These are phyloP conservation scores for Salticus scenicus DNA, from an alignment of 2,888 invertebrate species.

Conservation along the genomic window DNA sequence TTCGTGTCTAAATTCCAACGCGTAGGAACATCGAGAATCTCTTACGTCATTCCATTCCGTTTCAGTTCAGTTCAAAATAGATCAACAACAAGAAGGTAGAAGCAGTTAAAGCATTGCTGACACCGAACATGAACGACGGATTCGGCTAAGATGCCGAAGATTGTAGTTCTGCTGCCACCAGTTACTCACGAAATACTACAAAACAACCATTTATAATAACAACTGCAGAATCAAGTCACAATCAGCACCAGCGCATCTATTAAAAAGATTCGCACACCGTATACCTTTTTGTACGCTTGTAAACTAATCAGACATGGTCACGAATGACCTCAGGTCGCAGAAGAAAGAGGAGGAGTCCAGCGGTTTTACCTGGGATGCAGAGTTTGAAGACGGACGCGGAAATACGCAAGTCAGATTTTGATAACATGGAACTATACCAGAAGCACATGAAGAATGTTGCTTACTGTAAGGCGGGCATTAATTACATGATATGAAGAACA, in stretches of 20 bases:
- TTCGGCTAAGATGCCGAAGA: not conserved
- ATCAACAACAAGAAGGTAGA: not conserved
- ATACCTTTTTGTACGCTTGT: slow-evolving; percentile 42
- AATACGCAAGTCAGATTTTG: slow-evolving; percentile 39
- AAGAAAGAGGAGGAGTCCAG: slow-evolving; percentile 51
- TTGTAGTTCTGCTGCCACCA: not conserved
- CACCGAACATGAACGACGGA: not conserved
- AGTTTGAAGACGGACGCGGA: slow-evolving; percentile 44
- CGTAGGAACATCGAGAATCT: not conserved
- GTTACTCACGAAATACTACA: slow-evolving; percentile 47
- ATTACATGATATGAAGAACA: not conserved
- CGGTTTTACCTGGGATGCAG: slow-evolving; percentile 22
- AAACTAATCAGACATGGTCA: slow-evolving; percentile 64
- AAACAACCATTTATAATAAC: slow-evolving; percentile 34
- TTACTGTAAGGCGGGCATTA: not conserved
- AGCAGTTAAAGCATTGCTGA: not conserved
- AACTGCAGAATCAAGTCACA: slow-evolving; percentile 23
- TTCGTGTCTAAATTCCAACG: not conserved
- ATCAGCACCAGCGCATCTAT: slow-evolving; percentile 42
- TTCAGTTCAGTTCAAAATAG: no score
- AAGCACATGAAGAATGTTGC: not conserved
- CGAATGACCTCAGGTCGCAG: slow-evolving; percentile 57
- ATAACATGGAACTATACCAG: slow-evolving; percentile 23
- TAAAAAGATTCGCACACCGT: slow-evolving; percentile 42
- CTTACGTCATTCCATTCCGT: no score